These are phyloP conservation scores for Carterocephalus palaemon DNA, from an alignment of 2,888 invertebrate species.

Conservation along the genomic window DNA sequence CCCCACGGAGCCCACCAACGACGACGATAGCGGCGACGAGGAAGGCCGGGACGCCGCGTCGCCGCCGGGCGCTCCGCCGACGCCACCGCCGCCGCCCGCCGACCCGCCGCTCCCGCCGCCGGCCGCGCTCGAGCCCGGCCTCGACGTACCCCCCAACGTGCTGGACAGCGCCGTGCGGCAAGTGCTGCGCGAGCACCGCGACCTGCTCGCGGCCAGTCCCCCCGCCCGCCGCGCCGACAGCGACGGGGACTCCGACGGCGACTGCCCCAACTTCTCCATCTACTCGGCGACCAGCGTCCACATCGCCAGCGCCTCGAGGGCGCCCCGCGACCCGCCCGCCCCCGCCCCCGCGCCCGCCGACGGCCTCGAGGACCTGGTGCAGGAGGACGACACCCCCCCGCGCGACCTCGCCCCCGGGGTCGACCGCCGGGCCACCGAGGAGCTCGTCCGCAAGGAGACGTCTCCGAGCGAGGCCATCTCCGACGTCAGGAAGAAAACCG, in stretches of 20 bases:
- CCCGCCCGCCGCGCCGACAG: conserved; percentile 47
- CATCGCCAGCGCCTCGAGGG: conserved; percentile 78
- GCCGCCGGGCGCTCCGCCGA: conserved; percentile 16
- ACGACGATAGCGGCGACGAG: conserved; percentile 59
- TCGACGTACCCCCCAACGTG: conserved; percentile 46
- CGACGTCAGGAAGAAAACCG: conserved; percentile 40
- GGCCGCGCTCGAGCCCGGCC: conserved; percentile 43
- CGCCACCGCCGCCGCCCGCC: conserved; percentile 20
- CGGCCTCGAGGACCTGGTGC: conserved; percentile 46
- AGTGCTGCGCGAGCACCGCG: conserved; percentile 60
- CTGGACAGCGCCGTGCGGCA: conserved; percentile 60
- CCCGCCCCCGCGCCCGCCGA: conserved; percentile 36
- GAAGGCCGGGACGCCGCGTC: conserved; percentile 23
- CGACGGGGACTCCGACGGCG: conserved; percentile 79
- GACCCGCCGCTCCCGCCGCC: conserved; percentile 32
- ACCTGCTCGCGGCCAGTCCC: conserved; percentile 39
- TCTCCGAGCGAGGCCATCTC: conserved; percentile 15
- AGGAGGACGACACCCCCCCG: conserved; percentile 43
- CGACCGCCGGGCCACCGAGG: not conserved
- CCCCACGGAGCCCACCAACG: conserved; percentile 74
- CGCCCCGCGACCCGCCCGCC: too few species aligned
- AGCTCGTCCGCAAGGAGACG: conserved; percentile 9
- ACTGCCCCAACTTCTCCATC: conserved; percentile 91
- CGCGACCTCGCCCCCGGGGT: conserved; percentile 24
- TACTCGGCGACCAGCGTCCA: conserved; percentile 90